A percentile compares a stretch with the other conserved stretches of the same genome.
Evolutionary conservation across 2,797 vertebrate species (phyloP).

Genomic region (Chlorospingus flavigularis): DNA sequence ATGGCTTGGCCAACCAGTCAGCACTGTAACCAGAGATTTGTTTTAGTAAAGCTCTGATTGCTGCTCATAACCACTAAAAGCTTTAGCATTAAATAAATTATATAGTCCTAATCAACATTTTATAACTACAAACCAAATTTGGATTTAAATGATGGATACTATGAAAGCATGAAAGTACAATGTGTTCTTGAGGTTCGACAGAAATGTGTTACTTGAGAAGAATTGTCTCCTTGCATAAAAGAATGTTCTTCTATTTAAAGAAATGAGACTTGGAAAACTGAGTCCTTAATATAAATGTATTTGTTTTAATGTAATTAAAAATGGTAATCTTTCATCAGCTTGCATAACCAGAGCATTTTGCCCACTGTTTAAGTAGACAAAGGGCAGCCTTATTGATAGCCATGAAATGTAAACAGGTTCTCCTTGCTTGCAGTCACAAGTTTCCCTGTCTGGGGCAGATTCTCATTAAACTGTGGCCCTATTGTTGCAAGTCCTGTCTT

Average conservation of each 20-base stretch:
- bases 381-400: not conserved
- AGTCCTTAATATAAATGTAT: not conserved
- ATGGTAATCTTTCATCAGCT: not conserved
- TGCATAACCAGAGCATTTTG: not conserved
- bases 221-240: not conserved
- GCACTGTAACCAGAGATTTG: not conserved
- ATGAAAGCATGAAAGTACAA: not conserved
- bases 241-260: not conserved
- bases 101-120: constrained; percentile 16
- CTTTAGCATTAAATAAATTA: constrained; percentile 48
- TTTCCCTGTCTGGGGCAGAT: not conserved
- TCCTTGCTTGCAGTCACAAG: not conserved
- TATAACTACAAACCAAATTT: constrained; percentile 50
- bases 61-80: constrained; percentile 36
- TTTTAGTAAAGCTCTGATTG: not conserved
- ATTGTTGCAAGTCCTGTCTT: not conserved
- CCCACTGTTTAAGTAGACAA: not conserved
- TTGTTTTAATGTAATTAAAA: not conserved
- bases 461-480: not conserved
- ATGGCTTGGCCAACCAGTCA: not conserved
- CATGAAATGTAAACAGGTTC: not conserved
- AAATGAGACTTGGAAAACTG: not conserved
- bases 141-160: not conserved
- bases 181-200: constrained; percentile 44
- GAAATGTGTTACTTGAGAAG: constrained; percentile 27